Base-by-base conservation (phyloP, 1,140 invertebrate species). In the Procambarus virginalis region DNA sequence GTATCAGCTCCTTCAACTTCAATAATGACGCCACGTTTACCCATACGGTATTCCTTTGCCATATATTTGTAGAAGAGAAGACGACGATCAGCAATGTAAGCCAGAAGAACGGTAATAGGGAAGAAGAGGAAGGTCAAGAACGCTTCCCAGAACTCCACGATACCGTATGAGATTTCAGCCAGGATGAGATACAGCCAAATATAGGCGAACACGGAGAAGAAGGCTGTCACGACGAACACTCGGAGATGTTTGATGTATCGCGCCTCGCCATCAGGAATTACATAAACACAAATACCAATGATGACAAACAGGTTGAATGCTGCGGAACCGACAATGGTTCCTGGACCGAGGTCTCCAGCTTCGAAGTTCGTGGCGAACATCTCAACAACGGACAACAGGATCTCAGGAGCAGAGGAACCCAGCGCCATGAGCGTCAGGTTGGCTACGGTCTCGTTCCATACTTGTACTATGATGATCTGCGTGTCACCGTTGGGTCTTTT, bases 151-250 rank as follows among this genome's bases (percentile, higher is more conserved):
- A 99, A 96, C 92, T 98, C 97, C 2, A 99, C 96, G 68, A 96
- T 96, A 34, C 97, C 97, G 0, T 97, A 96, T 80, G 97, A 97
- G 87, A 97, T 96, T 6, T 98, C 96, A 4, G 97, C 96, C 10
- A 99, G 95, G 92, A 99, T 99, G n/a, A 99, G 93, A 94, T 99
- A 99, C 4, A 99, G 95, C 99, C 99, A 99, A n/a, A 99, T 96
- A 94, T 99, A 99, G 17, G 99, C 99, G 93, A 99, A 99, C 48
- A 99, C 96, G 85, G 98, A 99, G 98, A 98, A 99, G 4, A 97
- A 96, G 14, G 99, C 98, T 0, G 99, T 99, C 22, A 99, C 97
- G 93, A 99, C 97, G 94, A 99, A 99, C 49, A 99, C 99, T 46
- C 98, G 95, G 84, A 99, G 95, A 95, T 99, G 99, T 94, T 99